phyloP scores from a whole-genome alignment of 2,113 vertebrate genomes.

The Tringa solitaria region DNA sequence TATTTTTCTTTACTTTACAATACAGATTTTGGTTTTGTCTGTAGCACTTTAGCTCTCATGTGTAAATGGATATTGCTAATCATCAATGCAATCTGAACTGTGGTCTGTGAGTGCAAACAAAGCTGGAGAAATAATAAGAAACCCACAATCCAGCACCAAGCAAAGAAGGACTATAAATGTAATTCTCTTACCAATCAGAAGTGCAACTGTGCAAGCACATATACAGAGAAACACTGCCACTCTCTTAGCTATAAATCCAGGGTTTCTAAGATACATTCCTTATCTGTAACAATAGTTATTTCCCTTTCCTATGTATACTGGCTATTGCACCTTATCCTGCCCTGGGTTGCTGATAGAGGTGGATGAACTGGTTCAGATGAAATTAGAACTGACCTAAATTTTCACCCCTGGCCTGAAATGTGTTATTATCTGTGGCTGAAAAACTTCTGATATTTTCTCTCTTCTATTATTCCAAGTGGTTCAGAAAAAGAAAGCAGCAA shows the following conservation, averaged over 20 bases:
- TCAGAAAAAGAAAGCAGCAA: not conserved
- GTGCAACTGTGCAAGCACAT: not conserved
- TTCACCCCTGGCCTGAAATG: not conserved
- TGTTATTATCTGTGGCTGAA: not conserved
- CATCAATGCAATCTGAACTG: not conserved
- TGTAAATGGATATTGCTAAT: not conserved
- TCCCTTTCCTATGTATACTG: not conserved
- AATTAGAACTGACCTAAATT: constrained; percentile 21
- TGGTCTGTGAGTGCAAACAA: not conserved
- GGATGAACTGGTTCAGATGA: not conserved
- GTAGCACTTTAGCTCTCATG: not conserved
- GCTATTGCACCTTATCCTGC: not conserved
- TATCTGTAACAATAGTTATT: not conserved
- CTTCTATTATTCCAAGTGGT: not conserved
- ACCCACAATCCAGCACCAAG: not conserved
- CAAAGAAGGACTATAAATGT: not conserved
- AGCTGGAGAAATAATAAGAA: not conserved
- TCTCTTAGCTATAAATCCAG: constrained; percentile 23
- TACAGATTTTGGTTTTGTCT: not conserved
- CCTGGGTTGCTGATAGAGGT: not conserved
- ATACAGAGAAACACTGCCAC: not conserved
- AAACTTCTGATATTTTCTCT: not conserved
- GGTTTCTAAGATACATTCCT: not conserved
- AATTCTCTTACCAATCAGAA: constrained; percentile 13
- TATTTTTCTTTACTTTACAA: not conserved